Evolutionary conservation across 2,797 vertebrate species (phyloP), one percentile per base, ranked within the genome.

Genomic region (Danio choprae): DNA sequence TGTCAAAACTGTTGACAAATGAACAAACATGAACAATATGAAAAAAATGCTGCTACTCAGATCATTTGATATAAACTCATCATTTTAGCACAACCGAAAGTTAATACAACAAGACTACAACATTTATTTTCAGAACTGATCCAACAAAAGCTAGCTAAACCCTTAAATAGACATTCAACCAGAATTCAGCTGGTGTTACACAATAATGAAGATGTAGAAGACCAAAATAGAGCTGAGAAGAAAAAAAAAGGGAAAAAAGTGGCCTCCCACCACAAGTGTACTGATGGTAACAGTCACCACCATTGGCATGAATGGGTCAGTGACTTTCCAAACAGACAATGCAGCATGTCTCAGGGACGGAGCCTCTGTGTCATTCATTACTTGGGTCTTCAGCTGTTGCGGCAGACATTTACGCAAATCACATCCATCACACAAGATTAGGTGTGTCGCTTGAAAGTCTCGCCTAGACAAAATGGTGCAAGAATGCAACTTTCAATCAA

Each of bases 271-370:
- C 71, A 81, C 78, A 79, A 64, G 41, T 11, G 16, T 36, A 69
- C 80, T 70, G 72, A 84, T 64, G 67, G 82, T 59, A 79, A 83
- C 80, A 81, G 77, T 81, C 85, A 79, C 60, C 36, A 79, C 77
- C 53, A 73, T 12, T 72, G 67, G 83, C 65, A 83, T 73, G 78
- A 84, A 84, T 50, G 70, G 81, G 67, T 84, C 85, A 81, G 67
- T 73, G 83, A 72, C 81, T 86, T 80, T 81, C 81, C 65, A 75
- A 75, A 86, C 77, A 18, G 70, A 83, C 81, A 83, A 84, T 79
- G 70, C 77, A 73, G 60, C 44, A 16, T 36, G 65, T 78, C 78
- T 84, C 78, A 76, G 77, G 75, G 81, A 79, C 60, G 60, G 12
- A 81, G 67, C 71, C 77, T 69, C 48, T 4, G 64, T 68, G 64